These are phyloP conservation scores for Herminia tarsipennalis DNA, from an alignment of 2,888 invertebrate species.

Conservation along the genomic window DNA sequence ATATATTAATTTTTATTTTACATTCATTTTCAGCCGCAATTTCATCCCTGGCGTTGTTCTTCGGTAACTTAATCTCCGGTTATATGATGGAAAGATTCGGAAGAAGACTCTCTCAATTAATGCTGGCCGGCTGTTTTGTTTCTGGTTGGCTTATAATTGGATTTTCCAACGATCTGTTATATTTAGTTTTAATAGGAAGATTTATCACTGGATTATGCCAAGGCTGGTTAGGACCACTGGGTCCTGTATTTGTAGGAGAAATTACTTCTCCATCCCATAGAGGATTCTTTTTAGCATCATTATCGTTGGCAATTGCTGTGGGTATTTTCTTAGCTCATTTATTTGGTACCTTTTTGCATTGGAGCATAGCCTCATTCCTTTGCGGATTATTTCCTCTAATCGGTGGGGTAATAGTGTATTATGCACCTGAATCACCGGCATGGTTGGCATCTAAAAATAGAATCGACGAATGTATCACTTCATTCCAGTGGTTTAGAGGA, in stretches of 20 bases:
- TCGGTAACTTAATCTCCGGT: slow-evolving; percentile 87
- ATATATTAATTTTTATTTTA: no score
- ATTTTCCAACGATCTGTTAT: slow-evolving; percentile 74
- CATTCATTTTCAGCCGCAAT: slow-evolving; percentile 86
- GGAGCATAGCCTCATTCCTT: slow-evolving; percentile 85
- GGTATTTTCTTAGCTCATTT: slow-evolving; percentile 88
- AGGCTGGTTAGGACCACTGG: slow-evolving; percentile 85
- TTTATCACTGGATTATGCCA: slow-evolving; percentile 85
- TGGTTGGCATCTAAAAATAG: slow-evolving; percentile 88
- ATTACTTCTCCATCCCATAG: slow-evolving; percentile 86
- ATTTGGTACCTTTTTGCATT: slow-evolving; percentile 87
- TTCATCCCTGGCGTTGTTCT: slow-evolving; percentile 86
- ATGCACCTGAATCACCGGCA: slow-evolving; percentile 89
- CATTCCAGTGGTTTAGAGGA: slow-evolving; percentile 88
- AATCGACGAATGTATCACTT: slow-evolving; percentile 83
- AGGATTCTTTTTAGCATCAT: slow-evolving; percentile 86
- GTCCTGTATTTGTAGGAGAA: slow-evolving; percentile 86
- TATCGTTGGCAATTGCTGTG: slow-evolving; percentile 86
- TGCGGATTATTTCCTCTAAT: slow-evolving; percentile 83
- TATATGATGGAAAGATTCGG: slow-evolving; percentile 87
- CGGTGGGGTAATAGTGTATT: slow-evolving; percentile 81
- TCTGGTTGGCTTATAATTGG: slow-evolving; percentile 86
- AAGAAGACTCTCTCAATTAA: slow-evolving; percentile 81
- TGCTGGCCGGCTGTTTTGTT: slow-evolving; percentile 81
- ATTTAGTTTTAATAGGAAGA: slow-evolving; percentile 81